These are phyloP conservation scores for Temnothorax longispinosus DNA, from an alignment of 1,140 invertebrate species.

Conservation along the genomic window DNA sequence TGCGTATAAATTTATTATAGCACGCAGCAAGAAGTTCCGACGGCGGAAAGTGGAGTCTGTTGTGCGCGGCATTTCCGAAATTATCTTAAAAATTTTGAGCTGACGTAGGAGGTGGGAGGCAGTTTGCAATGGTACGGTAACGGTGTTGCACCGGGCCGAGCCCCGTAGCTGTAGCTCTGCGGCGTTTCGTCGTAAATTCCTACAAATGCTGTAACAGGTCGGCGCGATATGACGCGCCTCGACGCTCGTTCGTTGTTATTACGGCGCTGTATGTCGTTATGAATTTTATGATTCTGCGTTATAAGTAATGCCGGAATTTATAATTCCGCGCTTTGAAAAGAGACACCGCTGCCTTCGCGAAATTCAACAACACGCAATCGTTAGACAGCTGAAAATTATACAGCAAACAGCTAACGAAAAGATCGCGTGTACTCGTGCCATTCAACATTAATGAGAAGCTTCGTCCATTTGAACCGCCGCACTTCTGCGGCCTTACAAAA, in stretches of 20 bases:
- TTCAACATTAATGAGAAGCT: conserved; percentile 20
- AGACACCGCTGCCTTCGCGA: background rate
- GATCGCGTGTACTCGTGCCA: background rate
- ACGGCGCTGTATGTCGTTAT: conserved; percentile 61
- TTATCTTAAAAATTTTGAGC: conserved; percentile 57
- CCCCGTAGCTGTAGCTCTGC: conserved; percentile 9
- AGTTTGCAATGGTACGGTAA: conserved; percentile 42
- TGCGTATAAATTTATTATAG: conserved; percentile 51
- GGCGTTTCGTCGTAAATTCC: conserved; percentile 61
- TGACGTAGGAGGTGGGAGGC: conserved; percentile 24
- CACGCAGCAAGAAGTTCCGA: conserved; percentile 30
- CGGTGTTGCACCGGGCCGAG: background rate
- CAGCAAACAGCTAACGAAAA: background rate
- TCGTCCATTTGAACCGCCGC: background rate
- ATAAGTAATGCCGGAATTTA: conserved; percentile 64
- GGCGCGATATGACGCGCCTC: conserved; percentile 32
- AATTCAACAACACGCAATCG: conserved; percentile 22
- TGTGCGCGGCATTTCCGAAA: conserved; percentile 56
- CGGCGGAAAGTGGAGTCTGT: conserved; percentile 47
- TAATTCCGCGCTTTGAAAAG: conserved; percentile 52
- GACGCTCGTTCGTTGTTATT: conserved; percentile 61
- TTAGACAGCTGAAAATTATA: conserved; percentile 2
- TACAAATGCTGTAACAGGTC: conserved; percentile 63
- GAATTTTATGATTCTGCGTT: conserved; percentile 58
- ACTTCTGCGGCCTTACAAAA: background rate